phyloP scores from a whole-genome alignment of 2,113 vertebrate genomes.

The Lipophrys pholis region DNA sequence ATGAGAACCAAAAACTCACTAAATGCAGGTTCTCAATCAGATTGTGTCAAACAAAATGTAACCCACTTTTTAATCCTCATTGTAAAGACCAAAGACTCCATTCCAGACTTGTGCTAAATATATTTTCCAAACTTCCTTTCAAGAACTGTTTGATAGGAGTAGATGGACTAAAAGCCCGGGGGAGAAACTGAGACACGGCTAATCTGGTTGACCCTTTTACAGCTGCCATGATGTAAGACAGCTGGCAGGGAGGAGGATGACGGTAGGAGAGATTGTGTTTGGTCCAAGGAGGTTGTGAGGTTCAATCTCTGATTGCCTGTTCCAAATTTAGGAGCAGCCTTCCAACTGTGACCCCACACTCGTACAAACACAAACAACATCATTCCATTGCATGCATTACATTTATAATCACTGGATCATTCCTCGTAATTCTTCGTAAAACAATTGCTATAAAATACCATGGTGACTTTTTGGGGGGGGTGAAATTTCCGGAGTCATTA shows the following conservation, averaged over 20 bases:
- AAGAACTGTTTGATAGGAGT: not conserved
- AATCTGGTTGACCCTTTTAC: conserved; percentile 58
- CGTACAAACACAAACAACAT: not conserved
- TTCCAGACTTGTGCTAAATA: not conserved
- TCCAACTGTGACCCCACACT: not conserved
- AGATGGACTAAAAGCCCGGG: not conserved
- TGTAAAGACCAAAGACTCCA: not conserved
- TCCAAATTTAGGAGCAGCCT: conserved; percentile 31
- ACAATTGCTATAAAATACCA: not conserved
- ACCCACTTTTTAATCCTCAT: too few relatives aligned
- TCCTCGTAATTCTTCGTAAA: not conserved
- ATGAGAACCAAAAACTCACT: too few relatives aligned
- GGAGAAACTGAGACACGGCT: conserved; percentile 17
- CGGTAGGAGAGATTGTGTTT: conserved; percentile 44
- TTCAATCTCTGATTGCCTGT: conserved; percentile 28
- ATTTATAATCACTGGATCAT: not conserved
- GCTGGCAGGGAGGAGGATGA: conserved; percentile 39
- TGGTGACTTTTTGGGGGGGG: not conserved
- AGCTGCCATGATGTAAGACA: conserved; percentile 50
- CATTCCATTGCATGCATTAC: not conserved
- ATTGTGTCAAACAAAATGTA: too few relatives aligned
- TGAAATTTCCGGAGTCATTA: conserved; percentile 49
- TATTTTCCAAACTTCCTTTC: not conserved
- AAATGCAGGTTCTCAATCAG: too few relatives aligned
- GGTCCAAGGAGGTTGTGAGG: conserved; percentile 27